phyloP scores from a whole-genome alignment of 1,140 invertebrate species.

The Drosophila jambulina region DNA sequence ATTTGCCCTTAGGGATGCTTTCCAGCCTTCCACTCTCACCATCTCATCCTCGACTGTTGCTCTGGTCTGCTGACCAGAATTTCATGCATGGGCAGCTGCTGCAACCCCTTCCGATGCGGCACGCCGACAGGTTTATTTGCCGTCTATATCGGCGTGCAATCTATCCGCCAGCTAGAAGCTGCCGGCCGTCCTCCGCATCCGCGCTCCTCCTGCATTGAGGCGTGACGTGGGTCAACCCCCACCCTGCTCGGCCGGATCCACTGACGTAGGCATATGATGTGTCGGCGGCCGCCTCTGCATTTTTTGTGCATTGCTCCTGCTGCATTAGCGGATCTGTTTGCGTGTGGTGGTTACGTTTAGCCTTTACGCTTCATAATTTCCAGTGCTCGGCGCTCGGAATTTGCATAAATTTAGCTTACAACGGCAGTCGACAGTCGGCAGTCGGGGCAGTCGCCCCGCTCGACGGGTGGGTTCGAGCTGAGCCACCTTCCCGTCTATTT shows the following conservation, averaged over 20 bases:
- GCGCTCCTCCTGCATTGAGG: constrained; percentile 55
- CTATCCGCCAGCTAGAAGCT: constrained; percentile 28
- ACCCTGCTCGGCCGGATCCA: neutral
- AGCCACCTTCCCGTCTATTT: constrained; percentile 13
- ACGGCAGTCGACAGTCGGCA: constrained; percentile 4
- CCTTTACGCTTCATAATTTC: constrained; percentile 66
- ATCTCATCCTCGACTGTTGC: constrained; percentile 30
- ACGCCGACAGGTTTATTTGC: constrained; percentile 30
- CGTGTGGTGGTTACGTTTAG: constrained; percentile 38
- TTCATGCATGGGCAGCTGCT: constrained; percentile 47
- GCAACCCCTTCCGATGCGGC: constrained; percentile 35
- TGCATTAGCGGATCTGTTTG: constrained; percentile 22
- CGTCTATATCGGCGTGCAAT: constrained; percentile 67
- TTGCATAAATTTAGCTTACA: constrained; percentile 57
- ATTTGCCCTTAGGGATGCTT: neutral
- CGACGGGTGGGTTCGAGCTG: constrained; percentile 5
- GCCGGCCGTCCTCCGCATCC: neutral
- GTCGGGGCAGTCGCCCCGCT: neutral
- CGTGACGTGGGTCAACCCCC: constrained; percentile 40
- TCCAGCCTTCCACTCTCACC: neutral
- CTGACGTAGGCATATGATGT: constrained; percentile 27
- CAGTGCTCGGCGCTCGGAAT: constrained; percentile 16
- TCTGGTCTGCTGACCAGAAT: constrained; percentile 55
- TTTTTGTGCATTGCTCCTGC: constrained; percentile 44
- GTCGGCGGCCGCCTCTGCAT: constrained; percentile 45